A percentile compares a stretch with the other conserved stretches of the same genome.
Conservation (phyloP, 2,113 vertebrate genomes). For the Microcebus murinus region DNA sequence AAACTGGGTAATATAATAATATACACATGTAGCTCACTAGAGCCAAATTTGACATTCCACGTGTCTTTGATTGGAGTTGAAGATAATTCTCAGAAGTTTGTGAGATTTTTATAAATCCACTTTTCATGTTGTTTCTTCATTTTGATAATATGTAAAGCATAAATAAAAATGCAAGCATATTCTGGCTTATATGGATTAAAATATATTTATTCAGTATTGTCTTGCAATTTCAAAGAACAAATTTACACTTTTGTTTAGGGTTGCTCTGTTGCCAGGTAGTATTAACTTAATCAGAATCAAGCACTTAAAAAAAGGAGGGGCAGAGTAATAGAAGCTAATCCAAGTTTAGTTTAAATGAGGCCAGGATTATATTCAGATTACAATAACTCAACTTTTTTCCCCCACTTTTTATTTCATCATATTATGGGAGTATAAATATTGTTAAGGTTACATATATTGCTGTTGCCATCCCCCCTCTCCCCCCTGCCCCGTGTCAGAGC, state of each 20-base stretch:
- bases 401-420: too few relatives aligned
- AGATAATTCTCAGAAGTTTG: neutral
- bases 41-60: too few relatives aligned
- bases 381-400: neutral
- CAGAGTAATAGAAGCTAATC: neutral
- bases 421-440: too few relatives aligned
- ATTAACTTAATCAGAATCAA: neutral
- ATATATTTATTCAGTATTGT: neutral
- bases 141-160: neutral
- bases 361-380: neutral
- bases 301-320: neutral
- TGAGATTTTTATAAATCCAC: neutral
- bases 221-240: neutral
- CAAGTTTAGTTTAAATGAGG: neutral
- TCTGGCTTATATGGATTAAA: neutral
- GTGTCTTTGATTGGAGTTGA: neutral
- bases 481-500: too few relatives aligned
- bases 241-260: neutral
- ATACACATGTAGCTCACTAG: rapidly evolving
- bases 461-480: too few relatives aligned
- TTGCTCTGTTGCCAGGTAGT: neutral
- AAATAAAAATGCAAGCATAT: neutral
- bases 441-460: too few relatives aligned
- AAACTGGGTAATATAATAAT: neutral
- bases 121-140: neutral